Conservation (phyloP, 2,888 invertebrate genomes). For the Lithophane leautieri region DNA sequence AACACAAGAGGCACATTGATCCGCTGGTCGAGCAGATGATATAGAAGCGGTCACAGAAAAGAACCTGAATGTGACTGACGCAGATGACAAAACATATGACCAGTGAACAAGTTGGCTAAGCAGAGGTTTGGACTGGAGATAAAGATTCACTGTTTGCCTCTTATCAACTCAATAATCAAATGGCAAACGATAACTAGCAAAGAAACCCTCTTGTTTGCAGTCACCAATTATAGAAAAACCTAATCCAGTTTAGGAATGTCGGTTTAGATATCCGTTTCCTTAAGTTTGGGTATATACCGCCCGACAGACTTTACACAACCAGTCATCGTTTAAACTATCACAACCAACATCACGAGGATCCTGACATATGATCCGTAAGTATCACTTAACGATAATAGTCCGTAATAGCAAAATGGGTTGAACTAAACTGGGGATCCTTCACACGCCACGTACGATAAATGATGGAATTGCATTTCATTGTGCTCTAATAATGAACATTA, state of each 20-base stretch:
- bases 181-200: neutral
- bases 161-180: neutral
- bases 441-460: constrained; percentile 69
- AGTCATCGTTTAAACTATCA: constrained; percentile 20
- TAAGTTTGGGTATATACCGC: neutral
- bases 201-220: neutral
- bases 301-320: neutral
- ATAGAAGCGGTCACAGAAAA: neutral
- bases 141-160: neutral
- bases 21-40: neutral
- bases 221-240: neutral
- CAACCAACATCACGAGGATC: constrained; percentile 31
- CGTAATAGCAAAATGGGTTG: constrained; percentile 55
- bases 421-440: constrained; percentile 58
- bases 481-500: constrained; percentile 74
- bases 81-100: neutral
- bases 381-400: constrained; percentile 50
- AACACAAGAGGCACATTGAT: neutral
- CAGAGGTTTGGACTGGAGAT: too few species aligned
- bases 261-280: neutral
- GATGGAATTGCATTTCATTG: constrained; percentile 70
- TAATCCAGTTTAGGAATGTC: neutral
- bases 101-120: neutral
- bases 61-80: too few species aligned
- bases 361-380: constrained; percentile 34